Evolutionary conservation across 2,888 invertebrate species (phyloP).

Genomic region (Ormyrus labotus): DNA sequence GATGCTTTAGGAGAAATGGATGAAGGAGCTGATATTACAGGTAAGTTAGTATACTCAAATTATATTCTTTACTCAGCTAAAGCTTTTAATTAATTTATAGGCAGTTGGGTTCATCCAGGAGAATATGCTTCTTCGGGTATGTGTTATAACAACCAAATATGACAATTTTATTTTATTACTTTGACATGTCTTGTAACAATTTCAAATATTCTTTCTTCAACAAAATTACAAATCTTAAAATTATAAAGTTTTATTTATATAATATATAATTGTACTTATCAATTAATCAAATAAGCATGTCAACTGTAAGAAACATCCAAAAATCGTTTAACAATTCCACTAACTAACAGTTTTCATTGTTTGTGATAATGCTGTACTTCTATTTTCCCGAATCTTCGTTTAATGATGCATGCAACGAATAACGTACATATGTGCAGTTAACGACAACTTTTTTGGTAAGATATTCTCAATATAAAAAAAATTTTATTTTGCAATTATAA

Average conservation of each 20-base stretch:
- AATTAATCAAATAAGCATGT: constrained; percentile 35
- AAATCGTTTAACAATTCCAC: constrained; percentile 56
- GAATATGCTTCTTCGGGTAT: constrained; percentile 99
- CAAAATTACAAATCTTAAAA: not conserved
- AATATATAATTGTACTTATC: too few species aligned
- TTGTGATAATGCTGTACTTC: constrained; percentile 66
- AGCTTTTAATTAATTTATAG: constrained; percentile 76
- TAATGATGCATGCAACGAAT: constrained; percentile 73
- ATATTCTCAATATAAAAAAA: constrained; percentile 65
- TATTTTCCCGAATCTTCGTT: constrained; percentile 65
- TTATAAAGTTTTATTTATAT: not conserved
- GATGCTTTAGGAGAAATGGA: constrained; percentile 90
- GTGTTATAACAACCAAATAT: constrained; percentile 3
- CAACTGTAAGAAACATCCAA: constrained; percentile 13
- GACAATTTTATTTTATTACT: not conserved
- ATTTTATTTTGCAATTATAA: constrained; percentile 13
- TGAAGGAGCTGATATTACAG: constrained; percentile 95
- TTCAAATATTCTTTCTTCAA: not conserved
- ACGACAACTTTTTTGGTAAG: constrained; percentile 99
- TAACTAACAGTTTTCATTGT: constrained; percentile 66
- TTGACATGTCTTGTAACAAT: not conserved
- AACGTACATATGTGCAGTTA: constrained; percentile 84
- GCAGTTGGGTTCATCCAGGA: constrained; percentile 98
- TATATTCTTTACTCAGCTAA: not conserved
- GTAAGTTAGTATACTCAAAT: constrained; percentile 77